Evolutionary conservation across 2,113 vertebrate genomes (phyloP), one percentile per base, ranked within the genome.

Genomic region (Peromyscus polionotus): DNA sequence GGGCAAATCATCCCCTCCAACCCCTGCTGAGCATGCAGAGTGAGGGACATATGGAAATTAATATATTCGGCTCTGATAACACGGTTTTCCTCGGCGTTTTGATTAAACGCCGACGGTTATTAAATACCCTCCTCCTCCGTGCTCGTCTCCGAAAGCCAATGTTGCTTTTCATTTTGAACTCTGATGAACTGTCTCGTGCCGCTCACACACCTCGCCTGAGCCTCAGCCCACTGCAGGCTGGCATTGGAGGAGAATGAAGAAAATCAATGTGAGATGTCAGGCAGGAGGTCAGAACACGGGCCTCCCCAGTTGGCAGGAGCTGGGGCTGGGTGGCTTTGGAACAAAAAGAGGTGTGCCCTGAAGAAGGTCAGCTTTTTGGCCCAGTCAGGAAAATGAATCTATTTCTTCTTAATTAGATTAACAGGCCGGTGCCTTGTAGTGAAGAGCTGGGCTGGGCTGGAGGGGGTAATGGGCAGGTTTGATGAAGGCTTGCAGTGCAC

Each of bases 251-350:
- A 96, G 94, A 91, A 88, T 24, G 85, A 96, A 94, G 95, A 93
- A 98, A 98, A 98, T 98, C 98, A 98, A 98, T 98, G 97, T 91
- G 95, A 97, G 96, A 97, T 97, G 98, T 98, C 98, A 98, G 96
- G 13, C 93, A 3, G 94, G 98, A 97, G 98, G 98, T 98, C 98
- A 98, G 95, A 92, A 72, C 97, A 97, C 81, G 28, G 8, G 95
- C 96, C 96, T 94, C 96, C 94, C 90, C 89, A 1, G 16, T 76
- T 80, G 70, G 93, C 87, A 0, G 36, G 73, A 92, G 65, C 79
- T 26, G 7, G 70, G 48, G 65, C 73, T 0, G 0, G 3, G 39
- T 93, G 16, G 80, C 61, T 42, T 92, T 65, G 13, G 51, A 90
- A 98, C 98, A 98, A 98, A 98, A 95, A 87, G 59, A 91, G 85